Conservation (phyloP, 2,797 vertebrate species). For the Cirrhinus molitorella region DNA sequence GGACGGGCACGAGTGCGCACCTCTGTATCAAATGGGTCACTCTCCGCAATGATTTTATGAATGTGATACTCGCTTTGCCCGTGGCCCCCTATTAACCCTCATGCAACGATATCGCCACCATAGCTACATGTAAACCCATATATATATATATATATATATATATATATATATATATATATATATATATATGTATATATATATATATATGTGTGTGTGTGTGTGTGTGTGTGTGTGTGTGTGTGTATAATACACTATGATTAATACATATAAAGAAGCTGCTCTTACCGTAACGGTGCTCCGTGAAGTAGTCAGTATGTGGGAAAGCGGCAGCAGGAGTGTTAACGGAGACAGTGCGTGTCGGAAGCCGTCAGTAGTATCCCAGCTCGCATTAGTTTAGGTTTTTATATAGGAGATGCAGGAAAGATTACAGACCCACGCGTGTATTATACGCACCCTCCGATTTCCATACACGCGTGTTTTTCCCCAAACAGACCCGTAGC, state of each 20-base stretch:
- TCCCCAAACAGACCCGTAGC: constrained; percentile 69
- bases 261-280: background rate
- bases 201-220: no score
- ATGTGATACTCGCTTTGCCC: background rate
- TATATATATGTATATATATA: no score
- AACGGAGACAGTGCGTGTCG: constrained; percentile 30
- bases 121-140: background rate
- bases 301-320: constrained; percentile 50
- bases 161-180: no score
- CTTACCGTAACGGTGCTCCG: constrained; percentile 72
- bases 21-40: constrained; percentile 16
- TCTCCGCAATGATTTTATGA: background rate
- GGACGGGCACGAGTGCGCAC: constrained; percentile 21
- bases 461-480: constrained; percentile 75
- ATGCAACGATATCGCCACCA: background rate
- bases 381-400: constrained; percentile 67
- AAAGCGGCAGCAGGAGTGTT: constrained; percentile 44
- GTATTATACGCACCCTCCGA: constrained; percentile 52
- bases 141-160: background rate
- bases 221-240: no score
- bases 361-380: constrained; percentile 55
- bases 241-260: no score
- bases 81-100: background rate
- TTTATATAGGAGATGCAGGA: constrained; percentile 75
- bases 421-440: constrained; percentile 67